A percentile compares a stretch with the other conserved stretches of the same genome.
Conservation (phyloP, 1,140 invertebrate genomes). For the Parasteatoda tepidariorum region DNA sequence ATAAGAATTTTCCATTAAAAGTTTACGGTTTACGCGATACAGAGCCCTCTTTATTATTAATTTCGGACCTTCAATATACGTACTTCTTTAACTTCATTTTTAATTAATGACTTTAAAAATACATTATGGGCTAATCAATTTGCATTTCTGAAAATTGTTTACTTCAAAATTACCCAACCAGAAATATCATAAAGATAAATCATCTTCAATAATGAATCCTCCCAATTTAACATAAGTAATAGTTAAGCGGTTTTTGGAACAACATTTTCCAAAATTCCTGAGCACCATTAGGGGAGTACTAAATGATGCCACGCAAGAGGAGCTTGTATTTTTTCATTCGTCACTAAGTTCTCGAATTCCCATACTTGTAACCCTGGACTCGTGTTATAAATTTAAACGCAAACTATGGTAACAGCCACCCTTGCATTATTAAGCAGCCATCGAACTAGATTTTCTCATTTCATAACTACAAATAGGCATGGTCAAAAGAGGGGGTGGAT, state of each 20-base stretch:
- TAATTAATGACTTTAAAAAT: too few relatives aligned
- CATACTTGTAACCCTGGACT: slow-evolving; percentile 31
- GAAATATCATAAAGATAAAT: background rate
- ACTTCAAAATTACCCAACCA: too few relatives aligned
- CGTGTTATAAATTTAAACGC: slow-evolving; percentile 24
- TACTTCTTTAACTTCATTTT: too few relatives aligned
- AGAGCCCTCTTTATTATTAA: too few relatives aligned
- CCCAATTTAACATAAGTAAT: background rate
- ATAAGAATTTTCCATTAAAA: too few relatives aligned
- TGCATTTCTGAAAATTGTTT: too few relatives aligned
- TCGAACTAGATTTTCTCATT: slow-evolving; percentile 43
- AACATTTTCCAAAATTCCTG: background rate
- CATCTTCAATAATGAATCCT: background rate
- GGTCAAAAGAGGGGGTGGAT: slow-evolving; percentile 12
- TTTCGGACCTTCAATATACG: too few relatives aligned
- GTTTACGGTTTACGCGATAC: too few relatives aligned
- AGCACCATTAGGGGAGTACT: background rate
- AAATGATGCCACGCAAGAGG: slow-evolving; percentile 10
- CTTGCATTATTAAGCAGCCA: slow-evolving; percentile 44
- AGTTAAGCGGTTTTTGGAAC: background rate
- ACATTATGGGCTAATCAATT: too few relatives aligned
- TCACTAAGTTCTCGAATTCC: slow-evolving; percentile 54
- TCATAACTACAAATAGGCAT: slow-evolving; percentile 14
- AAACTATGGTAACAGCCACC: slow-evolving; percentile 26
- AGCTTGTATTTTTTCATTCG: slow-evolving; percentile 24